These are phyloP conservation scores for Brachirus orientalis DNA, from an alignment of 2,113 vertebrate genomes.

Conservation along the genomic window DNA sequence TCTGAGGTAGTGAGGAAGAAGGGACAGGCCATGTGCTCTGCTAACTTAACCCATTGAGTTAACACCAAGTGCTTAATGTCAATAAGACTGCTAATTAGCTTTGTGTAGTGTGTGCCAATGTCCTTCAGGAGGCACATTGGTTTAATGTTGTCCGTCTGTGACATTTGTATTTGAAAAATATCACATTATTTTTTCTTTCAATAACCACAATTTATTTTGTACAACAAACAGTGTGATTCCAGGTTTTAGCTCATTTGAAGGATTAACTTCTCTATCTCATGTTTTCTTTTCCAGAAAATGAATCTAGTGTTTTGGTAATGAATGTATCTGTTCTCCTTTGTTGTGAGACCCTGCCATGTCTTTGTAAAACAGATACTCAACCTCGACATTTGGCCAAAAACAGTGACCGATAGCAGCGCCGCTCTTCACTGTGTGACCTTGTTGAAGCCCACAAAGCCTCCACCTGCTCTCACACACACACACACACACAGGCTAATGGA, in stretches of 20 bases:
- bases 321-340: background rate
- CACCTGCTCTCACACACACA: conserved; percentile 72
- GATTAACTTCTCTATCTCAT: no score
- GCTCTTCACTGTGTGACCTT: conserved; percentile 72
- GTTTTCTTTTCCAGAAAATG: no score
- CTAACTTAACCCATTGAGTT: conserved; percentile 52
- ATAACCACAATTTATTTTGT: no score
- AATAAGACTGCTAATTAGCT: conserved; percentile 63
- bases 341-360: conserved; percentile 4
- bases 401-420: conserved; percentile 35
- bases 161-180: no score
- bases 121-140: conserved; percentile 30
- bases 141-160: conserved; percentile 8
- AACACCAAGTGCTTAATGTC: conserved; percentile 52
- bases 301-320: background rate
- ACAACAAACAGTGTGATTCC: no score
- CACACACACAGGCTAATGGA: conserved; percentile 63
- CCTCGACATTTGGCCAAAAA: conserved; percentile 21
- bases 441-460: conserved; percentile 71
- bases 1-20: conserved; percentile 6
- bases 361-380: conserved; percentile 23
- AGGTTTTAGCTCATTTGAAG: no score
- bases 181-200: no score
- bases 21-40: conserved; percentile 32
- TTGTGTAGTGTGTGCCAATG: conserved; percentile 53